Conservation (phyloP, 2,888 invertebrate species). For the Baccha elongata region DNA sequence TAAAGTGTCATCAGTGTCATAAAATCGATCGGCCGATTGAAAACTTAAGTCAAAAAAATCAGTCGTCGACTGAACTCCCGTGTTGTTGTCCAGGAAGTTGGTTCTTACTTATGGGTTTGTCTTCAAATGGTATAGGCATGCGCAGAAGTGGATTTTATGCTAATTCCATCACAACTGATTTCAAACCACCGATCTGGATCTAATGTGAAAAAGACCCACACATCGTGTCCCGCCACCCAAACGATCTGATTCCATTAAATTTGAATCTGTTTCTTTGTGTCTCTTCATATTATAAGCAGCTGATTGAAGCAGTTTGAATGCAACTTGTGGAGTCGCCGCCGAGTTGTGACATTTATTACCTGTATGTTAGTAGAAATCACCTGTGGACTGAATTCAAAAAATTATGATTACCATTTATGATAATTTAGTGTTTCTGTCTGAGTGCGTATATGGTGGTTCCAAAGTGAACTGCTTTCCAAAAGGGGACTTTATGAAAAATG, state of each 20-base stretch:
- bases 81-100: slow-evolving; percentile 24
- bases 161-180: slow-evolving; percentile 54
- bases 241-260: slow-evolving; percentile 72
- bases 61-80: slow-evolving; percentile 5
- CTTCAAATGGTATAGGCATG: slow-evolving; percentile 42
- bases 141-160: slow-evolving; percentile 71
- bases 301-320: slow-evolving; percentile 26
- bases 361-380: slow-evolving; percentile 68
- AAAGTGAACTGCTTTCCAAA: slow-evolving; percentile 72
- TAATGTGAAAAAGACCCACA: slow-evolving; percentile 42
- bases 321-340: slow-evolving; percentile 63
- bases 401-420: slow-evolving; percentile 68
- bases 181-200: slow-evolving; percentile 61
- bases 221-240: slow-evolving; percentile 35
- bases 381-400: slow-evolving; percentile 70
- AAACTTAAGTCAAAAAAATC: slow-evolving; percentile 58
- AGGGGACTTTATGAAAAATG: slow-evolving; percentile 65
- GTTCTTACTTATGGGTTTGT: slow-evolving; percentile 44
- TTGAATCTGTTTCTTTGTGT: slow-evolving; percentile 23
- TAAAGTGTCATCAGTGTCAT: slow-evolving; percentile 73
- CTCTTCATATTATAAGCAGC: slow-evolving; percentile 31
- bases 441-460: slow-evolving; percentile 33
- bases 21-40: slow-evolving; percentile 72
- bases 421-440: slow-evolving; percentile 69
- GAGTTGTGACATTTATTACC: slow-evolving; percentile 66